Evolutionary conservation across 2,113 vertebrate species (phyloP).

Genomic region (Silurus glanis): DNA sequence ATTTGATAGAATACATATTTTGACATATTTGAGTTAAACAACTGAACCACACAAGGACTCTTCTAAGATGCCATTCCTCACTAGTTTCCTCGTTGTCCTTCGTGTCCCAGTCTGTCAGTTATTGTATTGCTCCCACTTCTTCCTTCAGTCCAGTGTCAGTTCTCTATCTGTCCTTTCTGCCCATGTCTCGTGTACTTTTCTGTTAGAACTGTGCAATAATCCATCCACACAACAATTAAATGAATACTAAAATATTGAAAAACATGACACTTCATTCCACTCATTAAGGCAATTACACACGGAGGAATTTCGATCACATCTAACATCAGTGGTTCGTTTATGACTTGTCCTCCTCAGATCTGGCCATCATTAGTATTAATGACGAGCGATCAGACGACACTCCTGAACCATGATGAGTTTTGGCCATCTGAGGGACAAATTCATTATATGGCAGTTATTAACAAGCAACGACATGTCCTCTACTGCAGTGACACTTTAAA

Average conservation of each 20-base stretch:
- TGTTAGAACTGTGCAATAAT: neutral
- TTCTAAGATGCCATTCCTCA: neutral
- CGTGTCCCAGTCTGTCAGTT: neutral
- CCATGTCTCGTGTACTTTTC: neutral
- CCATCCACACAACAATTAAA: neutral
- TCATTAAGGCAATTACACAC: slow-evolving; percentile 8
- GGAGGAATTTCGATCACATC: slow-evolving; percentile 28
- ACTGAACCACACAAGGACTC: neutral
- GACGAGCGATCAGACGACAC: slow-evolving; percentile 32
- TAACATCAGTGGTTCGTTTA: slow-evolving; percentile 32
- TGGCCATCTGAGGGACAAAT: slow-evolving; percentile 47
- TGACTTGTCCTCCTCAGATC: slow-evolving; percentile 41
- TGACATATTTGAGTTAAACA: neutral
- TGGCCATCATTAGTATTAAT: slow-evolving; percentile 53
- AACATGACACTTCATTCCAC: slow-evolving; percentile 15
- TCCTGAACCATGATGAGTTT: slow-evolving; percentile 45
- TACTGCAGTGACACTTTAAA: slow-evolving; percentile 52
- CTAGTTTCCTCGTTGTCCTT: neutral
- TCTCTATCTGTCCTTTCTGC: neutral
- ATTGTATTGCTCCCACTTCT: neutral
- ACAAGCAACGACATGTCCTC: slow-evolving; percentile 52
- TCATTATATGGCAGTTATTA: slow-evolving; percentile 57
- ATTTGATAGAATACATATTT: neutral
- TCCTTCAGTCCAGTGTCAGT: neutral
- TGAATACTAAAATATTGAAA: slow-evolving; percentile 5